Conservation (phyloP, 2,888 invertebrate genomes). For the Escarpia spicata region DNA sequence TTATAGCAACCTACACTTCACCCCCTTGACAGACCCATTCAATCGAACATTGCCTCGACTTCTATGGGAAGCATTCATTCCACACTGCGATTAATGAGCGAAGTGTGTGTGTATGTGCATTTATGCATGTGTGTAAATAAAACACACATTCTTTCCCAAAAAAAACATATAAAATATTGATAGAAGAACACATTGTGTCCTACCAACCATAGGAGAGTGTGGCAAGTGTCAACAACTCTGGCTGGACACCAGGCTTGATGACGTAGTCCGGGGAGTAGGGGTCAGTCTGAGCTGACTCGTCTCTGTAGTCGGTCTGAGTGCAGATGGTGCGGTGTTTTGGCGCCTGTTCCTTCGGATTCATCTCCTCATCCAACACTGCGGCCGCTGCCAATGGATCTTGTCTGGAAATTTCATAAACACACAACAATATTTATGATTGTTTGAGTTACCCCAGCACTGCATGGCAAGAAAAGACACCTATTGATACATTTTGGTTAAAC, state of each 20-base stretch:
- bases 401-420: conserved; percentile 40
- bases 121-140: neutral
- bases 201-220: conserved; percentile 73
- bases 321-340: conserved; percentile 45
- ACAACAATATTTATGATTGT: neutral
- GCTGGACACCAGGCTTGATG: conserved; percentile 67
- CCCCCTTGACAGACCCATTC: too few relatives aligned
- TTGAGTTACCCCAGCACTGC: neutral
- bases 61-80: too few relatives aligned
- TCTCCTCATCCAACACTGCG: conserved; percentile 29
- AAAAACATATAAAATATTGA: neutral
- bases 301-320: conserved; percentile 79
- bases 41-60: too few relatives aligned
- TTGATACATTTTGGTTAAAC: too few relatives aligned
- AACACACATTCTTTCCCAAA: neutral
- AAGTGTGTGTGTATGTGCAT: too few relatives aligned
- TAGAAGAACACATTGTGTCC: neutral
- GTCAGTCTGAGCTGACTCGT: conserved; percentile 79
- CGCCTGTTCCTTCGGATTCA: conserved; percentile 40
- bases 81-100: too few relatives aligned
- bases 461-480: too few relatives aligned
- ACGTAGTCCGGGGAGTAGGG: conserved; percentile 79
- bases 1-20: too few relatives aligned
- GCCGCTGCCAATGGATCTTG: conserved; percentile 57
- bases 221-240: conserved; percentile 77